Evolutionary conservation across 2,888 invertebrate species (phyloP).

Genomic region (Netelia melanura): DNA sequence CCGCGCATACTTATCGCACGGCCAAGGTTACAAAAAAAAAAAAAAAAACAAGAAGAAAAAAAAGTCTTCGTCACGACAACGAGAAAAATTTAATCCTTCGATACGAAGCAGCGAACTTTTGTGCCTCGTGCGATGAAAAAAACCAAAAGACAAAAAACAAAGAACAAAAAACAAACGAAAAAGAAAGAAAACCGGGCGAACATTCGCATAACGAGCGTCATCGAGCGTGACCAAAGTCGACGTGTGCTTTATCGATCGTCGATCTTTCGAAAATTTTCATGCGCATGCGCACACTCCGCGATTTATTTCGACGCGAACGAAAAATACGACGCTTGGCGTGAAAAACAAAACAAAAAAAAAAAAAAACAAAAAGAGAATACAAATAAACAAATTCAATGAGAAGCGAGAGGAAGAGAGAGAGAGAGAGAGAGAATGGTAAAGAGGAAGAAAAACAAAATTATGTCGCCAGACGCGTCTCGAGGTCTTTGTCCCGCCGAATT

Average conservation of each 20-base stretch:
- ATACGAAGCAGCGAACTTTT: slow-evolving; percentile 3
- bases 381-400: too few relatives aligned
- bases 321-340: neutral
- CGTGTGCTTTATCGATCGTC: neutral
- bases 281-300: neutral
- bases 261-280: neutral
- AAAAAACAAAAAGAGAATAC: too few relatives aligned
- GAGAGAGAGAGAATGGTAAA: too few relatives aligned
- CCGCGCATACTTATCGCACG: slow-evolving; percentile 55
- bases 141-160: neutral
- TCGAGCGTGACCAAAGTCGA: neutral
- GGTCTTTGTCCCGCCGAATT: neutral
- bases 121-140: neutral
- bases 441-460: neutral
- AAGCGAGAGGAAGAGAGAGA: too few relatives aligned
- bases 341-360: neutral
- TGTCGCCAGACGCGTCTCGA: neutral
- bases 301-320: neutral
- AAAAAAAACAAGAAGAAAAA: neutral
- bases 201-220: neutral
- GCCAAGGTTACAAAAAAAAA: slow-evolving; percentile 53
- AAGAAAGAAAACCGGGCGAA: neutral
- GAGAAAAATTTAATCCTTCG: slow-evolving; percentile 16
- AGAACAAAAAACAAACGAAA: neutral
- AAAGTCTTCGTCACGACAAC: neutral